These are phyloP conservation scores for Acanthaster planci DNA, from an alignment of 35 echinoderm and acorn worm genomes.

Conservation along the genomic window DNA sequence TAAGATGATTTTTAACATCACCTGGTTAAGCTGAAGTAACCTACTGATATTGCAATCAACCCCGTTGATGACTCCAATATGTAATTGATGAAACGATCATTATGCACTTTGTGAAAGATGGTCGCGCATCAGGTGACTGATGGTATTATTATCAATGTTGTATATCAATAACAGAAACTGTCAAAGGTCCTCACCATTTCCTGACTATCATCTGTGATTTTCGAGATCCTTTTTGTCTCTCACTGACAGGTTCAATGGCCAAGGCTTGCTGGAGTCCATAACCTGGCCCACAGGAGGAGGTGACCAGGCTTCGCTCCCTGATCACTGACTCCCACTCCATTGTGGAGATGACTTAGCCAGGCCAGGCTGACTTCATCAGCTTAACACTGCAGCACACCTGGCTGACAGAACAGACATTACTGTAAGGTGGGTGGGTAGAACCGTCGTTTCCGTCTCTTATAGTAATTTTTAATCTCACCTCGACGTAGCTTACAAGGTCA, in stretches of 20 bases:
- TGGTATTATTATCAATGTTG: slow-evolving; percentile 66
- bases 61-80: slow-evolving; percentile 82
- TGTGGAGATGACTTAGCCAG: slow-evolving; percentile 20
- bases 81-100: slow-evolving; percentile 83
- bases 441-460: too few species aligned
- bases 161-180: too few species aligned
- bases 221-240: not conserved
- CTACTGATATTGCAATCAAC: slow-evolving; percentile 87
- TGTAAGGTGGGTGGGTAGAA: slow-evolving; percentile 59
- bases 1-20: not conserved
- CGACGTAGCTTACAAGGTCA: too few species aligned
- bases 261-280: slow-evolving; percentile 48
- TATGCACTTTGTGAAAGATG: slow-evolving; percentile 58
- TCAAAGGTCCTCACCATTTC: too few species aligned
- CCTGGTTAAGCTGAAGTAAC: slow-evolving; percentile 90
- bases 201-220: too few species aligned
- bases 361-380: slow-evolving; percentile 45
- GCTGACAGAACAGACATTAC: slow-evolving; percentile 44
- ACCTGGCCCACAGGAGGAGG: slow-evolving; percentile 67
- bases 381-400: slow-evolving; percentile 26
- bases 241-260: slow-evolving; percentile 50
- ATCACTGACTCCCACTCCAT: slow-evolving; percentile 53
- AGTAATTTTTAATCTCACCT: too few species aligned
- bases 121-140: slow-evolving; percentile 72
- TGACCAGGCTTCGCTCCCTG: slow-evolving; percentile 56